Evolutionary conservation across 2,888 invertebrate genomes (phyloP).

Genomic region (Lepidochitona cinerea): DNA sequence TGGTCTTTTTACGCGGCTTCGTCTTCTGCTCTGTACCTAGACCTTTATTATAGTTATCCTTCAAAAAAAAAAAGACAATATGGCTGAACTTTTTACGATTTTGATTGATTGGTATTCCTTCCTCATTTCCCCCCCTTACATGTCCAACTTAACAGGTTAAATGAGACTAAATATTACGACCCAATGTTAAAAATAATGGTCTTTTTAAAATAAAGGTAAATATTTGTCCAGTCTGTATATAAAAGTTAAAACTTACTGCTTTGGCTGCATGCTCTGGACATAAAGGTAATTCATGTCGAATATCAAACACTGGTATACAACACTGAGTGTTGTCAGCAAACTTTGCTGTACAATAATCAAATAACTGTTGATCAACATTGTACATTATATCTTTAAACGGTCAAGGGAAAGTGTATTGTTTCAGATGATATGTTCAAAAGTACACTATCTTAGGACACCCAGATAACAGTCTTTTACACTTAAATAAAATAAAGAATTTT

Average conservation of each 20-base stretch:
- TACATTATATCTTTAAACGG: conserved; percentile 79
- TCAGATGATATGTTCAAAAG: not conserved
- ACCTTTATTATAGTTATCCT: conserved; percentile 87
- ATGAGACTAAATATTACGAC: too few relatives aligned
- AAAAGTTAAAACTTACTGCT: conserved; percentile 59
- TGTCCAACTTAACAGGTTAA: too few relatives aligned
- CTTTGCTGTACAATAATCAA: conserved; percentile 85
- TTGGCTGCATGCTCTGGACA: conserved; percentile 82
- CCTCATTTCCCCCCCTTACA: too few relatives aligned
- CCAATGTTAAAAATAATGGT: too few relatives aligned
- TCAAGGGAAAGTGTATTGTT: conserved; percentile 37
- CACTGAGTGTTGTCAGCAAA: conserved; percentile 85
- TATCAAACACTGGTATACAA: conserved; percentile 84
- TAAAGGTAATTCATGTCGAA: conserved; percentile 84
- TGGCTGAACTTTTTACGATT: too few relatives aligned
- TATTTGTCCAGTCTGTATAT: too few relatives aligned
- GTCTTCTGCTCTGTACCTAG: conserved; percentile 82
- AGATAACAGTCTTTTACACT: too few relatives aligned
- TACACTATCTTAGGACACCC: not conserved
- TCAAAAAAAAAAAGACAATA: conserved; percentile 17
- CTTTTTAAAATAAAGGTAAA: too few relatives aligned
- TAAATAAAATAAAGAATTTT: too few relatives aligned
- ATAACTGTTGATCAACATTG: conserved; percentile 86
- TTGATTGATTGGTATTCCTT: too few relatives aligned
- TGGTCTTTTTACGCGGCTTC: conserved; percentile 74